Conservation (phyloP, 2,888 invertebrate species). For the Labia minor region DNA sequence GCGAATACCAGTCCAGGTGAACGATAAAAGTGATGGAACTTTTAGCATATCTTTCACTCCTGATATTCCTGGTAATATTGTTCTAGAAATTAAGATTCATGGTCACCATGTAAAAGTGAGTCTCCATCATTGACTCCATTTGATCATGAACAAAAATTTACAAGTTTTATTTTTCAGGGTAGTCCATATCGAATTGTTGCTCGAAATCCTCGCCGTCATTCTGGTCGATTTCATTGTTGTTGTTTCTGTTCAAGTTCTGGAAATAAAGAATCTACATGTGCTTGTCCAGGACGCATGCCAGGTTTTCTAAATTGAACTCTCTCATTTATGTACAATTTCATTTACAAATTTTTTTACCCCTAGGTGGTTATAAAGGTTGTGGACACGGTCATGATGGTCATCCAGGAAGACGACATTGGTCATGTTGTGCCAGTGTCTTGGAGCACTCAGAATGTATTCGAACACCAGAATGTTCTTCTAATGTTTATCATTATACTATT, state of each 20-base stretch:
- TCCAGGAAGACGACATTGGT: constrained; percentile 72
- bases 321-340: not conserved
- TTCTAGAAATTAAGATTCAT: constrained; percentile 50
- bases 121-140: not conserved
- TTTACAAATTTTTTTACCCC: constrained; percentile 9
- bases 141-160: not conserved
- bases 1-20: constrained; percentile 41
- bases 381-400: constrained; percentile 73
- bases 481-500: not conserved
- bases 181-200: constrained; percentile 57
- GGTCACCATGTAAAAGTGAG: constrained; percentile 54
- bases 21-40: constrained; percentile 53
- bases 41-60: constrained; percentile 51
- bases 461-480: constrained; percentile 25
- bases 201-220: constrained; percentile 52
- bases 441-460: constrained; percentile 51
- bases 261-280: constrained; percentile 54
- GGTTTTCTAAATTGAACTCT: constrained; percentile 37
- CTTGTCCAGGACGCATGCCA: constrained; percentile 63
- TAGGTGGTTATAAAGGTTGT: constrained; percentile 49
- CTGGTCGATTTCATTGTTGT: constrained; percentile 68
- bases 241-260: constrained; percentile 72
- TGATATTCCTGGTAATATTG: constrained; percentile 50
- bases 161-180: constrained; percentile 41
- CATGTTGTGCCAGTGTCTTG: constrained; percentile 59